Percentiles rank a stretch among this genome's conserved stretches.
These are phyloP conservation scores for Syngnathus scovelli DNA, from an alignment of 2,113 vertebrate species.

Conservation along the genomic window DNA sequence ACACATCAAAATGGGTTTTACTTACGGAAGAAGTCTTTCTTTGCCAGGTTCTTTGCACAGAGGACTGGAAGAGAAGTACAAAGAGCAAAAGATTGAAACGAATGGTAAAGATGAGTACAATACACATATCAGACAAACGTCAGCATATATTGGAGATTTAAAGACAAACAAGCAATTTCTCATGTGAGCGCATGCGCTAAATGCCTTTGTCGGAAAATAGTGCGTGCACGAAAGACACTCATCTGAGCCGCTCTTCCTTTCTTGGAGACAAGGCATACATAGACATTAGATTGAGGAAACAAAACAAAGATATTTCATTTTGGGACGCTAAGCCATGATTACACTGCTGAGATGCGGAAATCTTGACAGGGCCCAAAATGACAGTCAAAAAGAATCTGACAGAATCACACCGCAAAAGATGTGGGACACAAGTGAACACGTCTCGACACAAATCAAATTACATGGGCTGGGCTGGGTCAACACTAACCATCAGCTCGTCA, in stretches of 20 bases:
- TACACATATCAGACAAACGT: background rate
- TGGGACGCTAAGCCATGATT: constrained; percentile 20
- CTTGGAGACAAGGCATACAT: background rate
- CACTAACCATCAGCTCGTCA: constrained; percentile 40
- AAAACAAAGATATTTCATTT: background rate
- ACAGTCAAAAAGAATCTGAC: constrained; percentile 26
- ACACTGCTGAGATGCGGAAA: constrained; percentile 13
- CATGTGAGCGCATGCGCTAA: too few relatives aligned
- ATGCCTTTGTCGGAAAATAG: too few relatives aligned
- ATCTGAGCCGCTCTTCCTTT: too few relatives aligned
- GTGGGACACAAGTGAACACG: constrained; percentile 32
- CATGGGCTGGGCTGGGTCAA: constrained; percentile 23
- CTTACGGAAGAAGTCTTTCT: constrained; percentile 99
- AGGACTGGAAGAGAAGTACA: constrained; percentile 79
- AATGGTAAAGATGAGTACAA: background rate
- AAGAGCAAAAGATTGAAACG: constrained; percentile 27
- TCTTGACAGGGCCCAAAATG: constrained; percentile 35
- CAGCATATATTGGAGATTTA: too few relatives aligned
- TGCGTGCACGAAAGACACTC: too few relatives aligned
- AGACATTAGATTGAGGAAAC: constrained; percentile 5
- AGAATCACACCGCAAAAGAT: constrained; percentile 23
- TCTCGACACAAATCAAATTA: constrained; percentile 38
- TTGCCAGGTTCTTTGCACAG: constrained; percentile 97
- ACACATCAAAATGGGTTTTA: constrained; percentile 59
- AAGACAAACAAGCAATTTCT: too few relatives aligned